These are phyloP conservation scores for Melanerpes formicivorus DNA, from an alignment of 2,113 vertebrate species.

Conservation along the genomic window DNA sequence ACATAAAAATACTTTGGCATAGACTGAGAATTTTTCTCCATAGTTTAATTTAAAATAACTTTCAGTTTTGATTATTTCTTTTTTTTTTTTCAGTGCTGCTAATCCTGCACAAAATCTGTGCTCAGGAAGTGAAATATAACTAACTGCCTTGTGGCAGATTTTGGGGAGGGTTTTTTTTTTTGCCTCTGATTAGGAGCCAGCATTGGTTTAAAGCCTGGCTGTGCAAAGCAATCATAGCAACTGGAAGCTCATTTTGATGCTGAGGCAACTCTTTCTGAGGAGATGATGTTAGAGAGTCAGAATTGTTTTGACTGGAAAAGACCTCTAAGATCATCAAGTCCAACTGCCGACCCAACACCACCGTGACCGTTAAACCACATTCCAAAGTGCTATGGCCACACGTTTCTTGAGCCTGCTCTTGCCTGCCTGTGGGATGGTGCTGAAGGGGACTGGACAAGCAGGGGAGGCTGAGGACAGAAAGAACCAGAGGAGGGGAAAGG, in stretches of 20 bases:
- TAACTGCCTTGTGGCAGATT: background rate
- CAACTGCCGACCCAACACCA: no score
- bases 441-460: background rate
- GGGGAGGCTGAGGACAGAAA: rapidly evolving
- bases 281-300: background rate
- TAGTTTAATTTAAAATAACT: background rate
- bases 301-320: no score
- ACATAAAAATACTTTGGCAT: background rate
- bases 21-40: background rate
- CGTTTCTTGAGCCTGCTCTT: background rate
- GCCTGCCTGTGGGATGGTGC: background rate
- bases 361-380: no score
- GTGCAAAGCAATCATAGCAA: background rate
- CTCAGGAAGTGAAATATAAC: background rate
- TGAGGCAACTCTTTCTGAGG: background rate
- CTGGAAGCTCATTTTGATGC: background rate
- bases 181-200: background rate
- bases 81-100: background rate
- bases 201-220: background rate
- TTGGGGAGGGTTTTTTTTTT: background rate
- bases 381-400: no score
- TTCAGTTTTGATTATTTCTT: background rate
- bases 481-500: background rate
- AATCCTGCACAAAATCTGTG: background rate
- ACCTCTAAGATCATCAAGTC: no score